phyloP scores from a whole-genome alignment of 1,140 invertebrate genomes.

The Lordiphosa stackelbergi region DNA sequence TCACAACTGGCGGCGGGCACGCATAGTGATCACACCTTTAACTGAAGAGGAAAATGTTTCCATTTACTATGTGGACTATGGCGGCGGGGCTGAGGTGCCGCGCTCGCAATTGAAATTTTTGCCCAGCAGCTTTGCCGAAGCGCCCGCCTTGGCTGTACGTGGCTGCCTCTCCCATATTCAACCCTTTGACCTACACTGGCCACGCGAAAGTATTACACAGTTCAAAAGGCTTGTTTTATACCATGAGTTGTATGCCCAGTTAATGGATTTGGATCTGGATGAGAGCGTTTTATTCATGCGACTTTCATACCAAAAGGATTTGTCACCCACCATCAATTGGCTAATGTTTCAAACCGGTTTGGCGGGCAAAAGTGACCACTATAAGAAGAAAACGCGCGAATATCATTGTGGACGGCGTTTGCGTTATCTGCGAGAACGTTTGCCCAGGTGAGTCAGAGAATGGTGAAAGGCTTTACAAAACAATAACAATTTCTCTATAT shows the following conservation, averaged over 20 bases:
- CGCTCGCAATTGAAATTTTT: slow-evolving; percentile 15
- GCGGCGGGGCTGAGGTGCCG: neutral
- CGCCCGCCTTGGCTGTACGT: slow-evolving; percentile 16
- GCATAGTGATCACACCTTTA: slow-evolving; percentile 5
- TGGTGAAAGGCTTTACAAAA: too few species aligned
- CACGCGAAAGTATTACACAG: neutral
- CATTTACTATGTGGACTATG: slow-evolving; percentile 38
- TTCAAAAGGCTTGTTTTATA: neutral
- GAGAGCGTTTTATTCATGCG: slow-evolving; percentile 19
- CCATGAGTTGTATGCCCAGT: neutral
- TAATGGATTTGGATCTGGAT: slow-evolving; percentile 21
- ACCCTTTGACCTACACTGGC: slow-evolving; percentile 34
- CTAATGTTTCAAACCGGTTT: slow-evolving; percentile 13
- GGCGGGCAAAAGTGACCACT: slow-evolving; percentile 28
- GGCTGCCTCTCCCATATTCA: slow-evolving; percentile 32
- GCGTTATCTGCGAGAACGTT: slow-evolving; percentile 38
- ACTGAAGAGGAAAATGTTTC: neutral
- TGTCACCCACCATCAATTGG: neutral
- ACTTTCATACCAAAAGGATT: neutral
- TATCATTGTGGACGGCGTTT: slow-evolving; percentile 19
- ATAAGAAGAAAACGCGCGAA: neutral
- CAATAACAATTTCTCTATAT: too few species aligned
- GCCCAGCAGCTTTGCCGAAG: neutral
- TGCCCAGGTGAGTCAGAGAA: slow-evolving; percentile 44
- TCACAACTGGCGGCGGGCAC: slow-evolving; percentile 18